Conservation (phyloP, 1,140 invertebrate species). For the Drosophila sp. region DNA sequence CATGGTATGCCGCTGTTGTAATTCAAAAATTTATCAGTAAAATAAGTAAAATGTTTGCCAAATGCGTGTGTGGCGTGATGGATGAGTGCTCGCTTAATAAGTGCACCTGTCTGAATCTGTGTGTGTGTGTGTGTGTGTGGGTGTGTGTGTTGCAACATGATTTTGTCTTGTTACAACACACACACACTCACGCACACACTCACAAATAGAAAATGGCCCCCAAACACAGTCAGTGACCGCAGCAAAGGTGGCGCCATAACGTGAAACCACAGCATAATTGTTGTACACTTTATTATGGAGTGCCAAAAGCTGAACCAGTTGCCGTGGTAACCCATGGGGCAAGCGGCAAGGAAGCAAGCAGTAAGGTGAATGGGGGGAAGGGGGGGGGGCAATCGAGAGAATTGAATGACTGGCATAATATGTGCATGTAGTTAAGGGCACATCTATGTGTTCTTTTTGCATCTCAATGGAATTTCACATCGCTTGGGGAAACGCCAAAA, state of each 20-base stretch:
- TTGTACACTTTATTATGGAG: conserved; percentile 62
- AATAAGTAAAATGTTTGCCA: conserved; percentile 36
- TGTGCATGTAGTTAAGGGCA: neutral
- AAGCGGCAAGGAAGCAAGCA: no score
- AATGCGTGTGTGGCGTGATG: conserved; percentile 19
- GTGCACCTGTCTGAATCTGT: no score
- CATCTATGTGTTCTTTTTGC: conserved; percentile 16
- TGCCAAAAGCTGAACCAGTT: conserved; percentile 1
- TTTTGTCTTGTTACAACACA: no score
- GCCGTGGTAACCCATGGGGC: neutral
- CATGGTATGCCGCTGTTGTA: conserved; percentile 30
- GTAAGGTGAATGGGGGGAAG: no score
- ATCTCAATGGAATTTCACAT: conserved; percentile 37
- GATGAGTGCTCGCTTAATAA: conserved; percentile 3
- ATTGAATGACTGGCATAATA: conserved; percentile 70
- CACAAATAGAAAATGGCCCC: conserved; percentile 14
- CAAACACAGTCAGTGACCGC: conserved; percentile 14
- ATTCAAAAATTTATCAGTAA: conserved; percentile 35
- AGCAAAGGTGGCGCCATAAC: conserved; percentile 33
- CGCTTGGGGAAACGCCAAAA: conserved; percentile 2
- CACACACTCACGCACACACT: neutral
- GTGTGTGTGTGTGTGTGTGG: conserved; percentile 5
- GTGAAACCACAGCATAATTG: conserved; percentile 66
- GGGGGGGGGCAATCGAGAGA: neutral
- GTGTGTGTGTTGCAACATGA: no score